These are phyloP conservation scores for Polypedilum vanderplanki DNA, from an alignment of 1,140 invertebrate genomes.

Conservation along the genomic window DNA sequence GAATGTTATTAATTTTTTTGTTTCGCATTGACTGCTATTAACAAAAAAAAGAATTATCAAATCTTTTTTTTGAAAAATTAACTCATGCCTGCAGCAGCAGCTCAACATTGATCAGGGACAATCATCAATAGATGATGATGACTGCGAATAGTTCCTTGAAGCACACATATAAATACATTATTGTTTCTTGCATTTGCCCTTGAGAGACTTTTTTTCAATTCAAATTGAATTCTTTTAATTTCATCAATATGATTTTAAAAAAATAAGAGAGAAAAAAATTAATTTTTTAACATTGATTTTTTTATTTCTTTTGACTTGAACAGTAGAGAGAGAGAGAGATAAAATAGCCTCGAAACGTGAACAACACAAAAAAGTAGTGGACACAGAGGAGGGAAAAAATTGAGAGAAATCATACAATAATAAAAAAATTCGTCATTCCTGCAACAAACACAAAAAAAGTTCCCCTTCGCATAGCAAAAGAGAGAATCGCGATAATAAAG, in stretches of 20 bases:
- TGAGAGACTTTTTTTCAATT: not conserved
- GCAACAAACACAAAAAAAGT: not conserved
- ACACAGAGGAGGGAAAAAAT: not conserved
- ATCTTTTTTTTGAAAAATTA: too few species aligned
- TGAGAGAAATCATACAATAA: not conserved
- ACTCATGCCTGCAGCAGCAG: too few species aligned
- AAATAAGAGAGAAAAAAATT: too few species aligned
- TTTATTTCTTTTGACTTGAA: constrained; percentile 1
- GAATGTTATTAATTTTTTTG: too few species aligned
- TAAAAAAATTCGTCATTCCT: not conserved
- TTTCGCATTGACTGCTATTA: too few species aligned
- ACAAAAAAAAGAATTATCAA: too few species aligned
- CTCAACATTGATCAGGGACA: too few species aligned
- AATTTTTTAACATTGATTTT: constrained; percentile 10
- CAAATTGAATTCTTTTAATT: constrained; percentile 19
- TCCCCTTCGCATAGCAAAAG: not conserved
- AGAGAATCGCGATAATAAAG: not conserved
- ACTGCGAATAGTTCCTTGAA: too few species aligned
- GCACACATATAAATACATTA: too few species aligned
- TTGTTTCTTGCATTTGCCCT: too few species aligned
- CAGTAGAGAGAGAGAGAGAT: not conserved
- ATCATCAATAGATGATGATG: too few species aligned
- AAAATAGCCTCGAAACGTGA: constrained; percentile 19
- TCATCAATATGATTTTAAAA: not conserved
- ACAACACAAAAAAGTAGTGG: not conserved